These are phyloP conservation scores for Petrophora chlorosata DNA, from an alignment of 2,888 invertebrate species.

Conservation along the genomic window DNA sequence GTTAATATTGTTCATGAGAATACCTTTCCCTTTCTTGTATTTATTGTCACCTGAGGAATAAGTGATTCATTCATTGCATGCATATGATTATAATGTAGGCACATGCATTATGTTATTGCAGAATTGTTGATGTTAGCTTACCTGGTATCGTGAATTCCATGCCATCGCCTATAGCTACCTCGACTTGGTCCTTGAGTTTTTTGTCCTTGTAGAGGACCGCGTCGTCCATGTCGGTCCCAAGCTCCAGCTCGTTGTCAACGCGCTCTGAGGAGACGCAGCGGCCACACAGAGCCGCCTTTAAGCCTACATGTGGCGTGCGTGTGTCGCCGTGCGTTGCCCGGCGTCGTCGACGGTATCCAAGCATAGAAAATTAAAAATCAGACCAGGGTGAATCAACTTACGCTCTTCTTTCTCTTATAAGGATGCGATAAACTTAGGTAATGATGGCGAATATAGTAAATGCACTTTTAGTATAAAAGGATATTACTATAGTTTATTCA, in stretches of 20 bases:
- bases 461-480: too few species aligned
- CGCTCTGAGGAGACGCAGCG: constrained; percentile 88
- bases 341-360: constrained; percentile 68
- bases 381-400: constrained; percentile 57
- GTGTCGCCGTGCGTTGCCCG: constrained; percentile 58
- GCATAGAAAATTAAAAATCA: constrained; percentile 84
- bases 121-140: too few species aligned
- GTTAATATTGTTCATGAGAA: constrained; percentile 92
- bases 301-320: constrained; percentile 70
- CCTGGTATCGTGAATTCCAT: constrained; percentile 97
- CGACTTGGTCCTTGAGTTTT: constrained; percentile 94
- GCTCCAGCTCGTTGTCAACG: constrained; percentile 85
- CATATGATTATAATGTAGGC: neutral
- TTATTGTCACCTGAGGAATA: constrained; percentile 88
- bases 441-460: neutral
- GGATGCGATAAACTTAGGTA: too few species aligned
- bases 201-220: constrained; percentile 94
- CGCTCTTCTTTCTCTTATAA: constrained; percentile 7
- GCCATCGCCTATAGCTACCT: constrained; percentile 95
- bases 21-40: constrained; percentile 90
- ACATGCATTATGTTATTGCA: neutral
- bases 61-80: neutral
- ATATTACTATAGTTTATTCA: too few species aligned
- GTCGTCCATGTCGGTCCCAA: constrained; percentile 89
- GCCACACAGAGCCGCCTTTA: constrained; percentile 84